Conservation (phyloP, 2,888 invertebrate species). For the Melanophora roralis region DNA sequence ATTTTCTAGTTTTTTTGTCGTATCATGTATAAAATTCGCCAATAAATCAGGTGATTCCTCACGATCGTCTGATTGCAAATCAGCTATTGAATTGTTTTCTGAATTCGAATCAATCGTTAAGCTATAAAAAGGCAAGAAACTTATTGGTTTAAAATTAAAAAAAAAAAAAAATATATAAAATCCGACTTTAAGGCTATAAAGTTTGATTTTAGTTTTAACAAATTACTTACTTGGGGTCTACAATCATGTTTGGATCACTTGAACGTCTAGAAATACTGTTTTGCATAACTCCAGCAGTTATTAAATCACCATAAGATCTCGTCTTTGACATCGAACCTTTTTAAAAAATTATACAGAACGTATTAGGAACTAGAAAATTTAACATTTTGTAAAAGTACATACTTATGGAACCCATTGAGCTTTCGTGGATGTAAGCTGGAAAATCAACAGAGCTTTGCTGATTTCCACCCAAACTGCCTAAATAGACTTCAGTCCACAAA, state of each 20-base stretch:
- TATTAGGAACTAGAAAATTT: background rate
- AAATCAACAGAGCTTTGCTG: constrained; percentile 76
- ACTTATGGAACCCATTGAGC: constrained; percentile 71
- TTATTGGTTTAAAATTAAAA: no score
- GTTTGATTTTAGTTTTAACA: background rate
- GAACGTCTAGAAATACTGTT: constrained; percentile 83
- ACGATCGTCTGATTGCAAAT: constrained; percentile 71
- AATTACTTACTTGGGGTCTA: constrained; percentile 84
- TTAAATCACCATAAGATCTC: constrained; percentile 90
- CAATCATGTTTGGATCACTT: constrained; percentile 90
- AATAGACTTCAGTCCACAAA: constrained; percentile 91
- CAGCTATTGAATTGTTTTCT: constrained; percentile 74
- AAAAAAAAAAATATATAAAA: no score
- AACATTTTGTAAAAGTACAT: constrained; percentile 29
- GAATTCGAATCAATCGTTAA: constrained; percentile 72
- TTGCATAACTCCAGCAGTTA: constrained; percentile 80
- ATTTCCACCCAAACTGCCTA: constrained; percentile 79
- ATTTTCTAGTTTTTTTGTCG: constrained; percentile 71
- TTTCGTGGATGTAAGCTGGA: constrained; percentile 72
- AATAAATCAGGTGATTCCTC: constrained; percentile 70
- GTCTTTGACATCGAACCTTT: constrained; percentile 86
- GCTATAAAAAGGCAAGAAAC: constrained; percentile 59
- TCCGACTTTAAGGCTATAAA: no score
- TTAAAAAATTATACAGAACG: background rate
- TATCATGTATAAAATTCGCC: constrained; percentile 69